Conservation (phyloP, 2,888 invertebrate species). For the Nipponacmea schrenckii region DNA sequence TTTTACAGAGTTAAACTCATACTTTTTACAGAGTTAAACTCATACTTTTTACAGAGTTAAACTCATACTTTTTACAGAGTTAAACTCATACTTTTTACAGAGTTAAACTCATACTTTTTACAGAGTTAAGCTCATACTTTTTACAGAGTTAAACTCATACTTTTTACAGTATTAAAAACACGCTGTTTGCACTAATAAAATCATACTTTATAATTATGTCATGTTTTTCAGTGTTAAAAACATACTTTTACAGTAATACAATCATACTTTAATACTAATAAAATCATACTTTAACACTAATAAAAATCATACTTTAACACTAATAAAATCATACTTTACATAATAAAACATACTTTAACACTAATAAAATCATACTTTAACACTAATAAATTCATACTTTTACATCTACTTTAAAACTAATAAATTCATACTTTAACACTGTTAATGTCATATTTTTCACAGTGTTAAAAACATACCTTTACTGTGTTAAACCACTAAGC, state of each 20-base stretch:
- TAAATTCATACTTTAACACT: not conserved
- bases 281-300: too few species aligned
- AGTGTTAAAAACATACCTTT: not conserved
- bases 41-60: too few species aligned
- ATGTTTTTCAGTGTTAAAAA: not conserved
- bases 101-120: not conserved
- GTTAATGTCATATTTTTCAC: not conserved
- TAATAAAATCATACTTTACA: too few species aligned
- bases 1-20: too few species aligned
- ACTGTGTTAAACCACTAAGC: too few species aligned
- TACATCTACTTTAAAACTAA: not conserved
- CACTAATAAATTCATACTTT: not conserved
- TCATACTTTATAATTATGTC: not conserved
- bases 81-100: too few species aligned
- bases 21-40: too few species aligned
- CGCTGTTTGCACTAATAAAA: not conserved
- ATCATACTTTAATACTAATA: too few species aligned
- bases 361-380: not conserved
- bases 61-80: too few species aligned
- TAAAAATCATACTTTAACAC: too few species aligned
- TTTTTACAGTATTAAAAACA: not conserved
- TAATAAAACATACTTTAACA: too few species aligned
- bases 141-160: not conserved
- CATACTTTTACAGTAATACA: not conserved
- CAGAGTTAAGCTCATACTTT: not conserved